These are phyloP conservation scores for Dorcus hopei DNA, from an alignment of 2,888 invertebrate genomes.

Conservation along the genomic window DNA sequence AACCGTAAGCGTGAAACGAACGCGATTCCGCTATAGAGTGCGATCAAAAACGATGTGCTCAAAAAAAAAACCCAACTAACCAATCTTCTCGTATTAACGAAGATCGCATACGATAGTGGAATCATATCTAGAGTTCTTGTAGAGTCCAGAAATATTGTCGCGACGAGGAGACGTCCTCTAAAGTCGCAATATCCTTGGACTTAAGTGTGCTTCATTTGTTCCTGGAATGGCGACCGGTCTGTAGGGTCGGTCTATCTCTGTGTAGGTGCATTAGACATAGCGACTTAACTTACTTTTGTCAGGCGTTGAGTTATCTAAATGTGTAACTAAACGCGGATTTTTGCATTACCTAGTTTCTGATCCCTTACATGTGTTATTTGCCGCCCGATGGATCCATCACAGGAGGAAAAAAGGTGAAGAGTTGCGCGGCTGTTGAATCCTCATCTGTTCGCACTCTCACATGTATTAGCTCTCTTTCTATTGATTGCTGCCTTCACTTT, in stretches of 20 bases:
- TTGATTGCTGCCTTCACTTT: constrained; percentile 1
- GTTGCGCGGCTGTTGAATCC: constrained; percentile 51
- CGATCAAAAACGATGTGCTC: constrained; percentile 31
- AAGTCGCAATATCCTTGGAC: constrained; percentile 34
- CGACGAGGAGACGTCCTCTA: not conserved
- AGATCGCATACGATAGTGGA: constrained; percentile 40
- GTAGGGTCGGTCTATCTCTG: constrained; percentile 42
- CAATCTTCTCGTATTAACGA: not conserved
- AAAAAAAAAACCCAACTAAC: not conserved
- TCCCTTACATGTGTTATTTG: constrained; percentile 49
- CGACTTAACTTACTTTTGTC: not conserved
- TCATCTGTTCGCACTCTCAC: constrained; percentile 48
- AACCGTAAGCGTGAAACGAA: constrained; percentile 54
- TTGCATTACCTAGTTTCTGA: constrained; percentile 48
- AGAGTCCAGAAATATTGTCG: constrained; percentile 41
- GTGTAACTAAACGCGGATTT: constrained; percentile 41
- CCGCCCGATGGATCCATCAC: constrained; percentile 50
- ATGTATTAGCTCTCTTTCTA: constrained; percentile 44
- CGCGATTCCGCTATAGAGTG: constrained; percentile 44
- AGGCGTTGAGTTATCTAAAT: constrained; percentile 1
- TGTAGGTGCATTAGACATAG: constrained; percentile 41
- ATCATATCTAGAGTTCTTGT: constrained; percentile 38
- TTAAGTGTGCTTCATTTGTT: constrained; percentile 52
- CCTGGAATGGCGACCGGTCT: constrained; percentile 48
- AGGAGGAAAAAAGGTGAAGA: constrained; percentile 66